Evolutionary conservation across 1,140 invertebrate genomes (phyloP).

Genomic region (Saxidomus purpurata): DNA sequence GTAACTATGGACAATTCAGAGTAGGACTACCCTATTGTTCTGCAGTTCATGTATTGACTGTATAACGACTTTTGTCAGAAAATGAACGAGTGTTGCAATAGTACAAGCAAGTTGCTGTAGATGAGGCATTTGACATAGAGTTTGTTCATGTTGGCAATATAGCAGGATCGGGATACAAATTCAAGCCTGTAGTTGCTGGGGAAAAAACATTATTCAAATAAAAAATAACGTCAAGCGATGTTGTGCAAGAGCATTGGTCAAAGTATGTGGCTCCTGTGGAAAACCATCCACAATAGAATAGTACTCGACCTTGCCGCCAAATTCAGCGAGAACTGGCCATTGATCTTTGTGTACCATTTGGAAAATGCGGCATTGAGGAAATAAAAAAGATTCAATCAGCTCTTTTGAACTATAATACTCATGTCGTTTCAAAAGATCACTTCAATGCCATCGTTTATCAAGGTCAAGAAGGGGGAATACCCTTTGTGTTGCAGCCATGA

Average conservation of each 20-base stretch:
- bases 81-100: constrained; percentile 31
- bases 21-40: constrained; percentile 4
- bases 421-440: constrained; percentile 11
- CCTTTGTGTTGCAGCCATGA: constrained; percentile 33
- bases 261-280: constrained; percentile 2
- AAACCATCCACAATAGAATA: constrained; percentile 23
- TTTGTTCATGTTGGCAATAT: constrained; percentile 11
- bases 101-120: constrained; percentile 15
- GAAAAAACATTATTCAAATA: constrained; percentile 34
- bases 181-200: constrained; percentile 3
- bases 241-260: constrained; percentile 5
- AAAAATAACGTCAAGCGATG: constrained; percentile 32
- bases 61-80: constrained; percentile 16
- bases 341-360: background rate
- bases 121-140: constrained; percentile 42
- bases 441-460: constrained; percentile 35
- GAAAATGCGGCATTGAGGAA: constrained; percentile 31
- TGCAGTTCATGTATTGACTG: constrained; percentile 3
- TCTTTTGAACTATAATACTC: background rate
- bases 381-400: constrained; percentile 16
- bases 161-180: constrained; percentile 7
- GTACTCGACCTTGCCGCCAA: background rate
- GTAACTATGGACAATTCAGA: constrained; percentile 44
- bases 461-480: constrained; percentile 30
- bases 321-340: background rate